phyloP scores from a whole-genome alignment of 53 echinoderm and acorn worm species.

The Zoroaster sp. region DNA sequence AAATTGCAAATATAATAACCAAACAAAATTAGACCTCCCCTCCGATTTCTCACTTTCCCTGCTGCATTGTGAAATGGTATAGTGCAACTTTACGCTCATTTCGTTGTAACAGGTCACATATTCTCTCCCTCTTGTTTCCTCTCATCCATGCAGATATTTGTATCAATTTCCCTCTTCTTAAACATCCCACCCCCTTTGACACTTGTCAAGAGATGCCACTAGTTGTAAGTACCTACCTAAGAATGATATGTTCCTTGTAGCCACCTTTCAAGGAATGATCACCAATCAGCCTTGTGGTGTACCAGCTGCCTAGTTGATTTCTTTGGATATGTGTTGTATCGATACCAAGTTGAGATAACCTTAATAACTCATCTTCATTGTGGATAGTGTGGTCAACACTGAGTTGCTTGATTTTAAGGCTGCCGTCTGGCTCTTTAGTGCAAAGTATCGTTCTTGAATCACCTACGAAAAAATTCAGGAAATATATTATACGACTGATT shows the following conservation, averaged over 20 bases:
- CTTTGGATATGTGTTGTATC: conserved; percentile 61
- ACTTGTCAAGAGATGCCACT: too few relatives aligned
- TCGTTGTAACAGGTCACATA: too few relatives aligned
- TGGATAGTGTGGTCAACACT: conserved; percentile 86
- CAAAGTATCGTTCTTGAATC: conserved; percentile 86
- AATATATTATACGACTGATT: too few relatives aligned
- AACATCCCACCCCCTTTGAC: too few relatives aligned
- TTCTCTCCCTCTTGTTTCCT: too few relatives aligned
- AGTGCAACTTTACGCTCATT: too few relatives aligned
- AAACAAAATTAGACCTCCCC: too few relatives aligned
- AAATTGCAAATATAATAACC: too few relatives aligned
- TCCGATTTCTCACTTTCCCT: too few relatives aligned
- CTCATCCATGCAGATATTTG: too few relatives aligned
- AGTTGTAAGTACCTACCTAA: conserved; percentile 60
- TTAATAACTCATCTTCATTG: conserved; percentile 88
- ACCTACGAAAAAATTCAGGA: conserved; percentile 72
- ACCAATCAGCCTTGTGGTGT: conserved; percentile 84
- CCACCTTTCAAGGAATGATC: conserved; percentile 92
- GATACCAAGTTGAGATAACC: conserved; percentile 83
- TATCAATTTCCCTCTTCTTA: too few relatives aligned
- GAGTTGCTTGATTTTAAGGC: conserved; percentile 75
- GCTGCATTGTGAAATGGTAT: too few relatives aligned
- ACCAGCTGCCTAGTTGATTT: conserved; percentile 63
- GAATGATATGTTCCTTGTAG: conserved; percentile 75
- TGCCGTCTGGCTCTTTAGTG: conserved; percentile 65